These are phyloP conservation scores for Piezodorus guildinii DNA, from an alignment of 1,140 invertebrate species.

Conservation along the genomic window DNA sequence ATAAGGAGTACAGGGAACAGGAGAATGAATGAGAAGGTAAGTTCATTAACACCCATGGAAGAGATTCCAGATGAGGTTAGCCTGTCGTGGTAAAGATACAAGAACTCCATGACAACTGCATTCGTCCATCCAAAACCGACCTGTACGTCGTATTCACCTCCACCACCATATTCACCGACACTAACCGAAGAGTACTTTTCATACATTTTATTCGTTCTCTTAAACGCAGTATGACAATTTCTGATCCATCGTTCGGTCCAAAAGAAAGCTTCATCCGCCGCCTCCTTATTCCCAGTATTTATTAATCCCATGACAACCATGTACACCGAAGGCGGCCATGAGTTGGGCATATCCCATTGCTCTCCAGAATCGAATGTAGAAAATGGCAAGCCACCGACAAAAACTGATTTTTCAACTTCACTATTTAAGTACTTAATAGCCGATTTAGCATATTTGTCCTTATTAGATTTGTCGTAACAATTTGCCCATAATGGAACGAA, in stretches of 20 bases:
- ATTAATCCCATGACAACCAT: slow-evolving; percentile 66
- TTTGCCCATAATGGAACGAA: slow-evolving; percentile 73
- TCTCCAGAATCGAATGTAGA: slow-evolving; percentile 69
- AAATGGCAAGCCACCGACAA: slow-evolving; percentile 66
- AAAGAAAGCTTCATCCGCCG: slow-evolving; percentile 55
- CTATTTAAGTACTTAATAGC: slow-evolving; percentile 54
- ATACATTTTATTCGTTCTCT: slow-evolving; percentile 63
- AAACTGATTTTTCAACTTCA: slow-evolving; percentile 45
- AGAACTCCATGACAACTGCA: slow-evolving; percentile 63
- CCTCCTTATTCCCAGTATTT: slow-evolving; percentile 48
- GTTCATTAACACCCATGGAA: too few species aligned
- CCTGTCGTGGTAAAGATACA: slow-evolving; percentile 49
- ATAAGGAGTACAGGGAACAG: too few species aligned
- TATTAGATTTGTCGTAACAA: slow-evolving; percentile 49
- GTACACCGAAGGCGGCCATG: slow-evolving; percentile 82
- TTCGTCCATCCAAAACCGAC: slow-evolving; percentile 84
- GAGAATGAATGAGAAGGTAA: too few species aligned
- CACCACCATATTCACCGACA: slow-evolving; percentile 58
- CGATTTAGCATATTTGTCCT: slow-evolving; percentile 48
- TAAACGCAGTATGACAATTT: slow-evolving; percentile 70
- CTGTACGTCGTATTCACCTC: slow-evolving; percentile 78
- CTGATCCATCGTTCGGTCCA: slow-evolving; percentile 69
- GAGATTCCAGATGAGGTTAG: slow-evolving; percentile 30
- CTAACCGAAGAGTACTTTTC: slow-evolving; percentile 80
- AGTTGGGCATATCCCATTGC: slow-evolving; percentile 92